Evolutionary conservation across 1,140 invertebrate species (phyloP).

Genomic region (Leguminivora glycinivorella): DNA sequence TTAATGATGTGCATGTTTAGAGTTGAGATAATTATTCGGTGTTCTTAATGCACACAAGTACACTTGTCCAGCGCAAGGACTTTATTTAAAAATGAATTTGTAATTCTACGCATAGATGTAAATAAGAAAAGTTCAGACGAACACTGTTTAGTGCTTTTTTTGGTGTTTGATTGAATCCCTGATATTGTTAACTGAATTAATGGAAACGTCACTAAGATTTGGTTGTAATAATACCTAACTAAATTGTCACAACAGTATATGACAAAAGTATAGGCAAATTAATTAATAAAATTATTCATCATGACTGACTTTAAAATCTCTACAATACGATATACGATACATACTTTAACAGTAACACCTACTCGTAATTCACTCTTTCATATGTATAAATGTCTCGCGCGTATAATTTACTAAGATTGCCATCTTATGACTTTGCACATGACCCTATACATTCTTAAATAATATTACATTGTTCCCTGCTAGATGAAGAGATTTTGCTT

Average conservation of each 20-base stretch:
- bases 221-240: too few species aligned
- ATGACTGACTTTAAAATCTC: background rate
- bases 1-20: background rate
- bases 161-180: too few species aligned
- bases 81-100: too few species aligned
- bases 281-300: background rate
- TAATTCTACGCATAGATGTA: too few species aligned
- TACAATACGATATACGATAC: background rate
- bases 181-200: too few species aligned
- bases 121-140: too few species aligned
- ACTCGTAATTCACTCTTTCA: background rate
- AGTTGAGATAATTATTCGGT: background rate
- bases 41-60: background rate
- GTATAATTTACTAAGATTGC: conserved; percentile 13
- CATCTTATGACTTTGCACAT: conserved; percentile 20
- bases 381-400: background rate
- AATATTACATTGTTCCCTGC: conserved; percentile 14
- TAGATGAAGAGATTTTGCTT: conserved; percentile 18
- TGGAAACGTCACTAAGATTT: too few species aligned
- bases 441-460: conserved; percentile 18
- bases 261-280: background rate
- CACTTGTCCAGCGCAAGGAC: background rate
- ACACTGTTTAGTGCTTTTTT: too few species aligned
- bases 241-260: background rate
- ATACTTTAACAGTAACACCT: background rate